Base-by-base conservation (phyloP, 2,888 invertebrate genomes). In the Nomada hirtipes region DNA sequence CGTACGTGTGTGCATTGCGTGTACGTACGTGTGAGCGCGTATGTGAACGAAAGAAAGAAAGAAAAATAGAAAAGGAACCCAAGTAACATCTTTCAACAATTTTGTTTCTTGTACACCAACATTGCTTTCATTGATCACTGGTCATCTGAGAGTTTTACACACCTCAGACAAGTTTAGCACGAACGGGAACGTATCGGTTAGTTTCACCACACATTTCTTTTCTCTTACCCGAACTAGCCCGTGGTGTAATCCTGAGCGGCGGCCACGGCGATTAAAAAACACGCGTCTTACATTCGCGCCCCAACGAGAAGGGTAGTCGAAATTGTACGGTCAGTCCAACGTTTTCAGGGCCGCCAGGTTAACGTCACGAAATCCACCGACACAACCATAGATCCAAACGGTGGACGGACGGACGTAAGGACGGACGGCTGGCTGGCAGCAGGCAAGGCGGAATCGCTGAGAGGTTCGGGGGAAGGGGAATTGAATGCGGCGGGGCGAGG, bases 301-400 rank as follows among this genome's bases (percentile, higher is more conserved):
- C 88, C 84, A 81, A 86, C 86, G 88, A 70, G 29, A 88, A 84
- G 86, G 88, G 88, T 88, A 79, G 89, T 83, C 88, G 83, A 86
- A 88, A 81, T 83, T 83, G 88, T 81, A 84, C 88, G 89, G 84
- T 86, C 88, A 84, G 84, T 86, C 88, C 86, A 86, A 86, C 89
- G 88, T 92, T 93, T 93, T 93, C 93, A 93, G 93, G 93, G 93
- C 93, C 93, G 93, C 91, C 93, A 91, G 93, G 93, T 93, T 92
- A 93, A 93, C 93, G 92, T 93, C 92, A 91, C 92, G 91, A 89
- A 88, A 88, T 90, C 86, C 89, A 90, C 89, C 85, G 85, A 89
- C 91, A 89, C 89, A 89, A 88, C 86, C 90, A 89, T 87, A 90
- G 83, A 91, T 90, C 89, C 85, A 87, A 91, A 89, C 89, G 90